These are phyloP conservation scores for Oceanites oceanicus DNA, from an alignment of 2,113 vertebrate genomes.

Conservation along the genomic window DNA sequence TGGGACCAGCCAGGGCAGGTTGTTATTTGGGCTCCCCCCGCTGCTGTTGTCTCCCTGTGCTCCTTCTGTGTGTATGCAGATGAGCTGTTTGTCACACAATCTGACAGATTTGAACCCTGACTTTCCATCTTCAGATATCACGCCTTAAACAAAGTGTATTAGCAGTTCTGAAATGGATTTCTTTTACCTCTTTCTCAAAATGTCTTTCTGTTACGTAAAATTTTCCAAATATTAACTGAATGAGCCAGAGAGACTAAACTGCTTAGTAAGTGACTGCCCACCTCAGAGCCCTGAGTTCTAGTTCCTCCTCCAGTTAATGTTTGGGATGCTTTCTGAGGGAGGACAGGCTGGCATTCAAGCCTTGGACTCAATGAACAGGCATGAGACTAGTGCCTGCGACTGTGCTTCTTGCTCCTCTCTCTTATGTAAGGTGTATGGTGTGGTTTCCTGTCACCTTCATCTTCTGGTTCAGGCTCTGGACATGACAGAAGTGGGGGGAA, in stretches of 20 bases:
- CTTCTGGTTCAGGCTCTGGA: not conserved
- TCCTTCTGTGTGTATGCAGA: not conserved
- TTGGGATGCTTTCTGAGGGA: not conserved
- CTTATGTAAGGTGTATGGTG: not conserved
- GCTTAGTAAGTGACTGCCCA: not conserved
- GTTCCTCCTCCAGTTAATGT: not conserved
- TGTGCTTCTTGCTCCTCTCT: not conserved
- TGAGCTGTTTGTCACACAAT: not conserved
- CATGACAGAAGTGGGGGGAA: not conserved
- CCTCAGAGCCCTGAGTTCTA: not conserved
- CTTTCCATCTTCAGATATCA: not conserved
- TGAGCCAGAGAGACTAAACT: not conserved
- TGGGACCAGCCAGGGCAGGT: not conserved
- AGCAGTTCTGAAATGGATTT: not conserved
- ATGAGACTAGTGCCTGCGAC: rapidly evolving
- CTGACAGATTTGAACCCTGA: not conserved
- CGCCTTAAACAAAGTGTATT: not conserved
- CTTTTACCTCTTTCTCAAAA: not conserved
- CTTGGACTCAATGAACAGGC: not conserved
- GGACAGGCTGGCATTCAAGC: not conserved
- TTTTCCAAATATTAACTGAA: not conserved
- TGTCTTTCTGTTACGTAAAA: not conserved
- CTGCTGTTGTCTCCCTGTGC: not conserved
- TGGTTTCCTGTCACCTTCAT: not conserved
- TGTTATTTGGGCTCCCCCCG: not conserved